Conservation (phyloP, 2,113 vertebrate genomes). For the Hylia prasina region DNA sequence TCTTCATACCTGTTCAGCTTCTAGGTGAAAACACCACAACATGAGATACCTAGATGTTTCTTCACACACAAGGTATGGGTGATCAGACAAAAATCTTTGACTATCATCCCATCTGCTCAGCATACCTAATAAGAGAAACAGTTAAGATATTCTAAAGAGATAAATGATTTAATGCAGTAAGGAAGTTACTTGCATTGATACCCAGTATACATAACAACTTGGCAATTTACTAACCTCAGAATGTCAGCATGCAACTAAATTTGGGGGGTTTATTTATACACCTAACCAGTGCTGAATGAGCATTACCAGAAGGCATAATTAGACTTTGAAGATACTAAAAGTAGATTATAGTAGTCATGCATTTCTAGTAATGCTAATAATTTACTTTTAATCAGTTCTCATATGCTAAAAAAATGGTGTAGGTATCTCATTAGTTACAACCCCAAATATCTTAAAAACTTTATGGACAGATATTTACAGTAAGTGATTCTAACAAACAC, state of each 20-base stretch:
- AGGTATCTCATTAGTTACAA: neutral
- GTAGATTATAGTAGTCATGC: neutral
- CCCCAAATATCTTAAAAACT: neutral
- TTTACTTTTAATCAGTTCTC: neutral
- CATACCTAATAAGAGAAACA: constrained; percentile 81
- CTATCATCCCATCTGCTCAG: constrained; percentile 96
- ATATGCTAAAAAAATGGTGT: neutral
- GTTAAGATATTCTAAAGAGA: neutral
- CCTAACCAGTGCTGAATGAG: neutral
- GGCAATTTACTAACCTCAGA: neutral
- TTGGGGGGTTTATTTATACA: neutral
- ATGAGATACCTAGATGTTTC: constrained; percentile 91
- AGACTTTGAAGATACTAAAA: neutral
- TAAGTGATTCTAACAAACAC: neutral
- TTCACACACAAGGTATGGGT: constrained; percentile 92
- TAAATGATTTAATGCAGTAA: neutral
- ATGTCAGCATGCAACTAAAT: neutral
- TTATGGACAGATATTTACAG: neutral
- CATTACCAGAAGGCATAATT: neutral
- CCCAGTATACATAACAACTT: neutral
- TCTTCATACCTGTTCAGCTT: constrained; percentile 86
- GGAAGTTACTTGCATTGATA: neutral
- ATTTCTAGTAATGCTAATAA: neutral
- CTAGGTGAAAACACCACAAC: constrained; percentile 93
- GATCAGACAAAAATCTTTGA: constrained; percentile 90